These are phyloP conservation scores for Pluvianellus socialis DNA, from an alignment of 2,113 vertebrate genomes.

Conservation along the genomic window DNA sequence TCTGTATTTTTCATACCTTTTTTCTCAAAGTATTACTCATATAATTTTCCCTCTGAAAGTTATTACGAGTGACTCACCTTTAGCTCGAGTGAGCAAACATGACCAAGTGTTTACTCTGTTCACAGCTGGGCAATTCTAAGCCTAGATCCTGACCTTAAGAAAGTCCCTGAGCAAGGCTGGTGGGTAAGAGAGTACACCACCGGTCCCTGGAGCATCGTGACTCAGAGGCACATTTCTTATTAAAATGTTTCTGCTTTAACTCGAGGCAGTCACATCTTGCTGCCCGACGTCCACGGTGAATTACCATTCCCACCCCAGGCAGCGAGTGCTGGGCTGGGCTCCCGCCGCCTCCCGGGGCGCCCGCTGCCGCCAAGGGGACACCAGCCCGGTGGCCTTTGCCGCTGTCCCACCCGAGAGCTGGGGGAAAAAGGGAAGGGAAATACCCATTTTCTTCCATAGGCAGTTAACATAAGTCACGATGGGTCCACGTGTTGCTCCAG, in stretches of 20 bases:
- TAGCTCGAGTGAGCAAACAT: constrained; percentile 24
- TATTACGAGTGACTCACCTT: constrained; percentile 59
- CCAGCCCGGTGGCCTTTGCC: not conserved
- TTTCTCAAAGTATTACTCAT: constrained; percentile 55
- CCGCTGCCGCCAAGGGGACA: not conserved
- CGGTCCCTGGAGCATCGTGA: constrained; percentile 22
- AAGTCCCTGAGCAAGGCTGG: constrained; percentile 24
- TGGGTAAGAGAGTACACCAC: constrained; percentile 17
- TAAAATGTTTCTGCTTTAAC: constrained; percentile 40
- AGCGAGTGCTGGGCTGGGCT: not conserved
- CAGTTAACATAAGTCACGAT: not conserved
- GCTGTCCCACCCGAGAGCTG: not conserved
- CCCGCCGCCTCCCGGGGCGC: not conserved
- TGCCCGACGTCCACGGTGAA: not conserved
- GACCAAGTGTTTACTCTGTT: constrained; percentile 57
- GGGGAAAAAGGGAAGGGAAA: not conserved
- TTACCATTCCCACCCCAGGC: not conserved
- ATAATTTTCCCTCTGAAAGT: constrained; percentile 57
- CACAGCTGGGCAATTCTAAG: constrained; percentile 44
- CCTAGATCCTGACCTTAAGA: constrained; percentile 53
- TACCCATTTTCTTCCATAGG: not conserved
- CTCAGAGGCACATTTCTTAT: constrained; percentile 50
- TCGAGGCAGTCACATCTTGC: not conserved
- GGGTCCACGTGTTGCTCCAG: not conserved
- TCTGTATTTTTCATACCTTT: constrained; percentile 38